Conservation (phyloP, 2,797 vertebrate genomes). For the Sebastes alutus region DNA sequence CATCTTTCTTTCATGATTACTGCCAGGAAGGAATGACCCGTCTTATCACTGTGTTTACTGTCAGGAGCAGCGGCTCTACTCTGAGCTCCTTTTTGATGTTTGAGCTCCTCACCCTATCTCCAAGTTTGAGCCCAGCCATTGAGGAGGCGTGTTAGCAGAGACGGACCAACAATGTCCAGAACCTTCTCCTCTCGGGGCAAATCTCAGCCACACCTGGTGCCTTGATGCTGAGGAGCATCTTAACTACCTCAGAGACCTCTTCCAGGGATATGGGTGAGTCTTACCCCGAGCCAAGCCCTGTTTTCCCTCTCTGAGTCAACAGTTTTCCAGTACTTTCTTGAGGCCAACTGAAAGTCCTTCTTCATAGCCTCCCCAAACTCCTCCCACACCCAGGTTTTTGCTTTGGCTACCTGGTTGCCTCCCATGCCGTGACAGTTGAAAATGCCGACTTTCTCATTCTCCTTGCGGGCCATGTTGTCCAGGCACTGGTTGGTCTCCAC, state of each 20-base stretch:
- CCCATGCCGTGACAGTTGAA: slow-evolving; percentile 99
- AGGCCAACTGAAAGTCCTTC: background rate
- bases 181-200: too few relatives aligned
- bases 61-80: background rate
- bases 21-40: background rate
- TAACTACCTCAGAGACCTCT: too few relatives aligned
- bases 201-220: too few relatives aligned
- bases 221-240: too few relatives aligned
- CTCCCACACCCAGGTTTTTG: background rate
- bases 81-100: background rate
- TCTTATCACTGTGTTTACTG: background rate
- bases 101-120: background rate
- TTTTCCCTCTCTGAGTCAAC: background rate
- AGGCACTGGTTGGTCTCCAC: slow-evolving; percentile 99
- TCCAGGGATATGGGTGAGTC: too few relatives aligned
- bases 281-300: background rate
- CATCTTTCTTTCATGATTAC: background rate
- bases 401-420: slow-evolving; percentile 92
- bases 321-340: background rate
- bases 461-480: slow-evolving; percentile 99
- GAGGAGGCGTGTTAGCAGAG: too few relatives aligned
- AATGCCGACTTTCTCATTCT: slow-evolving; percentile 99
- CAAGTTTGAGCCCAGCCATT: background rate
- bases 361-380: background rate
- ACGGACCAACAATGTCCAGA: too few relatives aligned